Evolutionary conservation across 2,888 invertebrate species (phyloP).

Genomic region (Hydrotaea cyrtoneurina): DNA sequence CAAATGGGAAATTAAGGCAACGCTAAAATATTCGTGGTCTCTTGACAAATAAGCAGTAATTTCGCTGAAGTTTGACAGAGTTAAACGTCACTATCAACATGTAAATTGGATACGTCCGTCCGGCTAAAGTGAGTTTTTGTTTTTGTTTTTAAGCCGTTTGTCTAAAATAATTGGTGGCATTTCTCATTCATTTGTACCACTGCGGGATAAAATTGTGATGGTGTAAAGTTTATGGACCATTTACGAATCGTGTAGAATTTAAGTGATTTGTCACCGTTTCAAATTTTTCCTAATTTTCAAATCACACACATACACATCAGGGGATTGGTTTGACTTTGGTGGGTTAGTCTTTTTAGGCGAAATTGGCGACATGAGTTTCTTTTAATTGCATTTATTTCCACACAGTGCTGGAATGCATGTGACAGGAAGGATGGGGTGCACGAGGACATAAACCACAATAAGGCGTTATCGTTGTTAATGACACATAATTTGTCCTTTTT

Average conservation of each 20-base stretch:
- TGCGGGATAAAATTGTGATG: neutral
- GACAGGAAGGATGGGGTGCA: neutral
- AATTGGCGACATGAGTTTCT: slow-evolving; percentile 1
- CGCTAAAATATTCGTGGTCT: neutral
- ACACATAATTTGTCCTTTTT: slow-evolving; percentile 74
- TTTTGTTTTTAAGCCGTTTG: no score
- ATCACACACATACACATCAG: neutral
- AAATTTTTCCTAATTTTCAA: neutral
- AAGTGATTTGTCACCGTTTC: slow-evolving; percentile 35
- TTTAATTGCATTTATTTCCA: slow-evolving; percentile 20
- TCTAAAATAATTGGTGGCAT: neutral
- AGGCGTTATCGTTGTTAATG: slow-evolving; percentile 78
- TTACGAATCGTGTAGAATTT: neutral
- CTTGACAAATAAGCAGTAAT: slow-evolving; percentile 51
- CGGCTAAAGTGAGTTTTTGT: neutral
- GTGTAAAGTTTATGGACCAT: neutral
- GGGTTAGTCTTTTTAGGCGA: neutral
- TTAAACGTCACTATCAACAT: slow-evolving; percentile 6
- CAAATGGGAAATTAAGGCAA: neutral
- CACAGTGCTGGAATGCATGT: neutral
- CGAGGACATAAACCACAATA: neutral
- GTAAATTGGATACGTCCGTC: neutral
- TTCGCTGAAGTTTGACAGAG: slow-evolving; percentile 36
- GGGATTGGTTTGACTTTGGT: neutral
- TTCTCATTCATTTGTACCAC: no score